Percentiles rank a stretch among this genome's conserved stretches.
Conservation (phyloP, 2,113 vertebrate genomes). For the Holacanthus passer region DNA sequence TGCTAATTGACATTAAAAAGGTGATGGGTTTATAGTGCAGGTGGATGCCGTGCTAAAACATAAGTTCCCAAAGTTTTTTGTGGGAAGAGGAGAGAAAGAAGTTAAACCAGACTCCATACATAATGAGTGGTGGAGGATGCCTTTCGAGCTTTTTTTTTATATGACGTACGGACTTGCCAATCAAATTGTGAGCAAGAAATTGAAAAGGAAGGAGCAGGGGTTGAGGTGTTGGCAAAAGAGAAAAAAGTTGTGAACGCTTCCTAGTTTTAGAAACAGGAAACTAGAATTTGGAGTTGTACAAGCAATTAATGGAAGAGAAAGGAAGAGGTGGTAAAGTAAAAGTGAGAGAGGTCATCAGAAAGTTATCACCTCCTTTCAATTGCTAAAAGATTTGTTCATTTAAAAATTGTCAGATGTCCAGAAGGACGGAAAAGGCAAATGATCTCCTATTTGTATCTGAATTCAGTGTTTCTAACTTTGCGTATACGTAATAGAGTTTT, state of each 20-base stretch:
- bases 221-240: background rate
- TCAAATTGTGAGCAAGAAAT: background rate
- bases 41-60: background rate
- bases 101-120: background rate
- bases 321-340: background rate
- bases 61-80: background rate
- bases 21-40: background rate
- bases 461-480: background rate
- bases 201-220: constrained; percentile 1
- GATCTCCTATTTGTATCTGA: background rate
- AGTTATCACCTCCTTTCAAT: background rate
- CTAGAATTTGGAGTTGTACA: background rate
- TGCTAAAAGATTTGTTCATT: background rate
- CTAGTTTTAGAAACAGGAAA: background rate
- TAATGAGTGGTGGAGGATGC: background rate
- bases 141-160: background rate
- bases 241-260: background rate
- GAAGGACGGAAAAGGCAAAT: background rate
- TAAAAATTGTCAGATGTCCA: background rate
- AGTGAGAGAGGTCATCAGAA: background rate
- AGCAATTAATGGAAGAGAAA: background rate
- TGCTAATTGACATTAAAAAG: background rate
- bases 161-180: background rate
- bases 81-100: background rate
- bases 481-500: background rate